Evolutionary conservation across 2,113 vertebrate species (phyloP).

Genomic region (Sisor rabdophorus): DNA sequence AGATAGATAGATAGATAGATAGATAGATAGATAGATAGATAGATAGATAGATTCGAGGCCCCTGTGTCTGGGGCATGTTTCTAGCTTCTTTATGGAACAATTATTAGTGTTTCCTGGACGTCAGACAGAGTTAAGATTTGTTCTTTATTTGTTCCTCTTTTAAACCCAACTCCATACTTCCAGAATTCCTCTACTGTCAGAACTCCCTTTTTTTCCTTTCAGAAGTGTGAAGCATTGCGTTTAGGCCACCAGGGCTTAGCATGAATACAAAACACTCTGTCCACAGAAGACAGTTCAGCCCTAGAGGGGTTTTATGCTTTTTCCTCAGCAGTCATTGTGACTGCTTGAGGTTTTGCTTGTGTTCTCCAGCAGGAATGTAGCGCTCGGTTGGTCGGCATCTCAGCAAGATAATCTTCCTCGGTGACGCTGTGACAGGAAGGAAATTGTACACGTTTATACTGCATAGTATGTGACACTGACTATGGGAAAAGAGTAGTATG

Average conservation of each 20-base stretch:
- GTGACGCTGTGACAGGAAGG: not conserved
- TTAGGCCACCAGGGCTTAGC: conserved; percentile 6
- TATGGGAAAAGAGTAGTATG: no score
- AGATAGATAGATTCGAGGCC: no score
- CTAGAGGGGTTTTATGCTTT: conserved; percentile 10
- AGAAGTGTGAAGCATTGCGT: not conserved
- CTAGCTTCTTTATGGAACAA: not conserved
- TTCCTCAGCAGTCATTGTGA: conserved; percentile 15
- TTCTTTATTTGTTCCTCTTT: not conserved
- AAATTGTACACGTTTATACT: no score
- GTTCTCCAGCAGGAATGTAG: conserved; percentile 1
- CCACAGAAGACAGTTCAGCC: conserved; percentile 21
- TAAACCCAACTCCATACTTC: not conserved
- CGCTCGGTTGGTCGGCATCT: not conserved
- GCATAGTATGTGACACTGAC: no score
- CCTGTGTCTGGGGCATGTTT: no score
- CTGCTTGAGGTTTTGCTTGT: conserved; percentile 12
- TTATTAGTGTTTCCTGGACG: not conserved
- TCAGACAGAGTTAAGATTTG: not conserved
- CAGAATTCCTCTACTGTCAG: not conserved
- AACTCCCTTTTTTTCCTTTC: not conserved
- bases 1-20: no score
- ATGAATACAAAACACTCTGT: conserved; percentile 26
- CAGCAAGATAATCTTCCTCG: not conserved
- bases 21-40: no score